Conservation (phyloP, 2,888 invertebrate genomes). For the Apoderus coryli region DNA sequence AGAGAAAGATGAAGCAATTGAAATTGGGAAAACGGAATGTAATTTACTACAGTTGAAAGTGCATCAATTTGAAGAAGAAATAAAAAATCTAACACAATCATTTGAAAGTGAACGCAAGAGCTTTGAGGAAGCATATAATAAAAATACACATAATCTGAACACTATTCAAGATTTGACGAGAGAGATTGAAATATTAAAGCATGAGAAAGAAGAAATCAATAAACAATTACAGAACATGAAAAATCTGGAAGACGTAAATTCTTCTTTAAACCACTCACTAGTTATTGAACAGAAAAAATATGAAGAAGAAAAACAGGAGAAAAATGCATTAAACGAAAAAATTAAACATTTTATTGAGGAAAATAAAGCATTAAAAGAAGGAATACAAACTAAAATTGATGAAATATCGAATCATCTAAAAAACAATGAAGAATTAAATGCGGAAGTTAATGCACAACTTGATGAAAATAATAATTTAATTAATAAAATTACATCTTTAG, state of each 20-base stretch:
- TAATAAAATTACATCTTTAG: no score
- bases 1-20: conserved; percentile 16
- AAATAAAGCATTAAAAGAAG: conserved; percentile 8
- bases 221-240: conserved; percentile 11
- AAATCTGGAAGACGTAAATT: conserved; percentile 12
- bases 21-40: conserved; percentile 16
- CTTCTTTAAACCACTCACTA: no score
- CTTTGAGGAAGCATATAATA: conserved; percentile 13
- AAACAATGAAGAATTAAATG: conserved; percentile 10
- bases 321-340: not conserved
- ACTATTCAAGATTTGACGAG: conserved; percentile 10
- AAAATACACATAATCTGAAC: conserved; percentile 10
- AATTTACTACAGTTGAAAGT: conserved; percentile 18
- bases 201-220: conserved; percentile 9
- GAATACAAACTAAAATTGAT: conserved; percentile 6
- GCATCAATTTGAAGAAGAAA: conserved; percentile 19
- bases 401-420: conserved; percentile 9
- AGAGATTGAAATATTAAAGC: conserved; percentile 8
- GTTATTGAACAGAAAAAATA: conserved; percentile 1
- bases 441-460: conserved; percentile 13
- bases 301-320: not conserved
- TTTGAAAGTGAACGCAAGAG: conserved; percentile 17
- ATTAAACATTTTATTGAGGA: conserved; percentile 5
- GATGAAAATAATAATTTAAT: conserved; percentile 17
- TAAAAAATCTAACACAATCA: conserved; percentile 14